Base-by-base conservation (phyloP, 2,113 vertebrate species). In the Hippocampus guttulatus region DNA sequence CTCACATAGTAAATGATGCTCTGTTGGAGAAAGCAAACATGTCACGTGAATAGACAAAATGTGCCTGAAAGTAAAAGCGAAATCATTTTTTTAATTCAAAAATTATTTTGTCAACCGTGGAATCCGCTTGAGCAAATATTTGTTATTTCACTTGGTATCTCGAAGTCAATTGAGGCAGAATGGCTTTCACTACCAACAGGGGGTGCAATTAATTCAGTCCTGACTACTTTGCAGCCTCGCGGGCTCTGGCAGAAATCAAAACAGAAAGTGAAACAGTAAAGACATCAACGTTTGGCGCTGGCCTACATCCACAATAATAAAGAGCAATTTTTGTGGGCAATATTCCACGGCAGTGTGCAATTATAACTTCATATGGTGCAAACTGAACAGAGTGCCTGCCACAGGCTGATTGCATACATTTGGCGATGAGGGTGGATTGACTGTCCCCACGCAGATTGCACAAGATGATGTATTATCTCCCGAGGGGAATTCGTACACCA, bases 1-100 rank as follows among this genome's bases (percentile, higher is more conserved):
- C 88, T 95, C 79, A 96, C 95, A 0, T 95, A 96, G 81, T 94
- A 96, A 88, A 96, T 95, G 82, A 96, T 95, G 79, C 95, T 96
- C 95, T 96, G 81, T n/a, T 68, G 0, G 20, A 55, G 2, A 3
- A 21, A 64, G 69, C 1, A 58, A 64, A 73, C 11, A 14, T 11
- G 7, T 16, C 3, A 5, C 58, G 2, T 58, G 8, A 18, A 18
- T 8, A 3, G 16, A 38, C 33, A 51, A 51, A 51, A 51, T 20
- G 16, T 49, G 16, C 11, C 2, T 14, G 10, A 45, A 45, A 45
- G 43, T 45, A 10, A 45, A 45, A 63, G 20, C 10, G 38, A 14
- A 38, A 38, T 40, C 20, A 25, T 54, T 38, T 18, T 38, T 33
- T 18, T 38, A 1, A 8, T 16, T 16, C 2, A 8, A 1, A 18